Evolutionary conservation across 2,113 vertebrate genomes (phyloP).

Genomic region (Amazona vittata): DNA sequence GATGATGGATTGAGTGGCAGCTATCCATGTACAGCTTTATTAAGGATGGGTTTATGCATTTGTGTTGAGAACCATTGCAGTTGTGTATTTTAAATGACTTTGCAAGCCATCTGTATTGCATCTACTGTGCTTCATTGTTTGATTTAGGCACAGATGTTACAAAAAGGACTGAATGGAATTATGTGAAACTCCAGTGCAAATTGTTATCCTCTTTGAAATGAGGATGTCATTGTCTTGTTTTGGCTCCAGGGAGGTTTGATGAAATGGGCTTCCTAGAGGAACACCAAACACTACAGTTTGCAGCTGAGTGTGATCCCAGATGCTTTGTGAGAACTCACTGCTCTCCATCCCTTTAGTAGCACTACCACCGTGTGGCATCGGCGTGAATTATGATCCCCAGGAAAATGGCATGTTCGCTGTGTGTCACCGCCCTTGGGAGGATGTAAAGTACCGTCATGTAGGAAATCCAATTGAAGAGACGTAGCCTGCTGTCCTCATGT

Average conservation of each 20-base stretch:
- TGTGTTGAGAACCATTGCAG: neutral
- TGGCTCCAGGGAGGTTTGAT: neutral
- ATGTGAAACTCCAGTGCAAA: neutral
- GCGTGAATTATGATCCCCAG: neutral
- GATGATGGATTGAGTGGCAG: rapidly evolving
- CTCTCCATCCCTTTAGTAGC: neutral
- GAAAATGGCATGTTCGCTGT: neutral
- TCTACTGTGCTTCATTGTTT: neutral
- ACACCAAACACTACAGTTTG: rapidly evolving
- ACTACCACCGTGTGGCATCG: neutral
- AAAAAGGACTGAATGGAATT: neutral
- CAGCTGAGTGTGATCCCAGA: neutral
- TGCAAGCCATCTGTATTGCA: neutral
- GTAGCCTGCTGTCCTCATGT: neutral
- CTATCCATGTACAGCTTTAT: neutral
- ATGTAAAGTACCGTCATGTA: rapidly evolving
- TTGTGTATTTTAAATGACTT: neutral
- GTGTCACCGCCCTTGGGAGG: neutral
- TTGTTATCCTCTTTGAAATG: neutral
- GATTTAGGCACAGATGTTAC: neutral
- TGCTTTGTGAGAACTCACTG: neutral
- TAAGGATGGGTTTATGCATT: neutral
- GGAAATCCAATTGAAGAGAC: neutral
- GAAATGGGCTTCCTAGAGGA: neutral
- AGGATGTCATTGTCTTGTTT: neutral